phyloP scores from a whole-genome alignment of 2,113 vertebrate genomes.

The Rissa tridactyla region DNA sequence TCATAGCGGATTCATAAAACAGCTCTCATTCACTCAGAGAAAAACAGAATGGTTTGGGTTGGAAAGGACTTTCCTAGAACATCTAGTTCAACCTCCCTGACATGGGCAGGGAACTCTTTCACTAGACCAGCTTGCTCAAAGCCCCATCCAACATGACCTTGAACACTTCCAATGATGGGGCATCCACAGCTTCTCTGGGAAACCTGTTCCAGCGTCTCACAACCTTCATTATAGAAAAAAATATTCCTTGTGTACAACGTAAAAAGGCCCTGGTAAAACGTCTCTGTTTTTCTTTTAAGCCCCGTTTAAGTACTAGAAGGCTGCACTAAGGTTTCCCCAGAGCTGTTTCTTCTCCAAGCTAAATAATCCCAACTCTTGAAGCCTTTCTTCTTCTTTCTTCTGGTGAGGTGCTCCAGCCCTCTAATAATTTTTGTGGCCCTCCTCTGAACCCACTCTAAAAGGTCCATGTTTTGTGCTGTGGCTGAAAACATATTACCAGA shows the following conservation, averaged over 20 bases:
- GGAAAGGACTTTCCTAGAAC: not conserved
- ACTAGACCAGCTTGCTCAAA: not conserved
- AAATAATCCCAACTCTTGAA: not conserved
- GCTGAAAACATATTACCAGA: not conserved
- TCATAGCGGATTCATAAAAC: not conserved
- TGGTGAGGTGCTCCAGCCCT: too few relatives aligned
- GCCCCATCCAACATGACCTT: too few relatives aligned
- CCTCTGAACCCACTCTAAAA: not conserved
- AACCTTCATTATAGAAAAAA: not conserved
- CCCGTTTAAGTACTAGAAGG: not conserved
- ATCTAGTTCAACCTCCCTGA: not conserved
- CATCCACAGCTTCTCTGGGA: not conserved
- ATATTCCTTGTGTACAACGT: not conserved
- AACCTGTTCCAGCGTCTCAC: not conserved
- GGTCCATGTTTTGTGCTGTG: not conserved
- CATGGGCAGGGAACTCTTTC: not conserved
- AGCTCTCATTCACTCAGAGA: not conserved
- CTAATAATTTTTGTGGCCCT: not conserved
- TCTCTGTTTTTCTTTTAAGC: not conserved
- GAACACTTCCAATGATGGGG: not conserved
- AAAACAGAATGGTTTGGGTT: not conserved
- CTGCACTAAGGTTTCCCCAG: not conserved
- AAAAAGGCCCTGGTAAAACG: not conserved
- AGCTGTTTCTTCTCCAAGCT: not conserved
- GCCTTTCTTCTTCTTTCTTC: too few relatives aligned